These are phyloP conservation scores for Drosophila micromelanica DNA, from an alignment of 1,140 invertebrate species.

Conservation along the genomic window DNA sequence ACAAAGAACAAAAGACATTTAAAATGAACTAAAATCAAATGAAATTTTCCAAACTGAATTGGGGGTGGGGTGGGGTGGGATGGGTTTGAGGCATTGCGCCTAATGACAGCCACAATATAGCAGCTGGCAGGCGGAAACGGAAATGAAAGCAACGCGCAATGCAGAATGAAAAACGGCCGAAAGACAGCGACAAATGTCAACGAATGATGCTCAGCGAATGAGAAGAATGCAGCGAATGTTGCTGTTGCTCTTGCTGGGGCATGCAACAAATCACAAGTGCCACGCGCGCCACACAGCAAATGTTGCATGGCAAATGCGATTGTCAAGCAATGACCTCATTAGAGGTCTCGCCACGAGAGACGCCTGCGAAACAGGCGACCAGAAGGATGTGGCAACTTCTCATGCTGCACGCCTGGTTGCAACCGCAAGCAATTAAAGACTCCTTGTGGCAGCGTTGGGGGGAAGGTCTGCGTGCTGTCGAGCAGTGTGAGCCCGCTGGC, in stretches of 20 bases:
- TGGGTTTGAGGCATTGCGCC: constrained; percentile 24
- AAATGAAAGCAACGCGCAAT: constrained; percentile 55
- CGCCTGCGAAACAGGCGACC: constrained; percentile 25
- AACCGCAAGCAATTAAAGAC: constrained; percentile 66
- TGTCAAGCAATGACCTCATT: constrained; percentile 83
- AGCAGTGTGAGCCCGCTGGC: constrained; percentile 28
- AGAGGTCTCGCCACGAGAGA: constrained; percentile 35
- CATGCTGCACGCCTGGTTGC: constrained; percentile 20
- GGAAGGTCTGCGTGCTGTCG: neutral
- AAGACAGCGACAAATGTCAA: constrained; percentile 35
- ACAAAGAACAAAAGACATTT: constrained; percentile 79
- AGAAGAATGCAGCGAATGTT: constrained; percentile 31
- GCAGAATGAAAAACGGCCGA: constrained; percentile 54
- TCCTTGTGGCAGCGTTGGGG: constrained; percentile 1
- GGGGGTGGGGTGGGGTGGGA: too few relatives aligned
- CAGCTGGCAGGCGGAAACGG: constrained; percentile 40
- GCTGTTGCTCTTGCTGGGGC: constrained; percentile 26
- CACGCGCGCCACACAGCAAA: constrained; percentile 51
- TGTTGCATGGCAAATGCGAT: constrained; percentile 78
- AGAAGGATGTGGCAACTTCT: constrained; percentile 35
- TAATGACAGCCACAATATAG: constrained; percentile 71
- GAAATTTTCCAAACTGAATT: constrained; percentile 56
- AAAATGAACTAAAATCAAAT: constrained; percentile 83
- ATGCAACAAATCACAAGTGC: constrained; percentile 67
- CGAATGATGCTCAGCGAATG: constrained; percentile 35